These are phyloP conservation scores for Piprites chloris DNA, from an alignment of 2,113 vertebrate species.

Conservation along the genomic window DNA sequence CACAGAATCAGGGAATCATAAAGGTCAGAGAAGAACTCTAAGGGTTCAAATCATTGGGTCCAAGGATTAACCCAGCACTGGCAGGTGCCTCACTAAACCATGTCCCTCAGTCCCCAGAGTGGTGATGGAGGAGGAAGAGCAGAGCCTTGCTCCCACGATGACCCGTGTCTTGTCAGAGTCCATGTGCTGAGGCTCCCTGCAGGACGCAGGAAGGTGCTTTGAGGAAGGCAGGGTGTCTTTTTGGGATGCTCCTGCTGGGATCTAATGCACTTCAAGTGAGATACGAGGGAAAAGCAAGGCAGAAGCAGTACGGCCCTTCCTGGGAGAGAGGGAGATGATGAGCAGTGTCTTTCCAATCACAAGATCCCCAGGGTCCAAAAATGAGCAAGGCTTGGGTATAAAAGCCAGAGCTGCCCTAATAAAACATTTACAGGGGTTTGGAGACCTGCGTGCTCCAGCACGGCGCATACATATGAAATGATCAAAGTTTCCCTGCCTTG, in stretches of 20 bases:
- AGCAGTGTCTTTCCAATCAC: neutral
- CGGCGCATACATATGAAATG: neutral
- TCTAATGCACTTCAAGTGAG: accelerated
- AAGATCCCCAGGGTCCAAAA: neutral
- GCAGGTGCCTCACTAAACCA: neutral
- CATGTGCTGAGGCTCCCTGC: neutral
- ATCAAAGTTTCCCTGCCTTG: neutral
- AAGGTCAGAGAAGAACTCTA: neutral
- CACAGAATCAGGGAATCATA: neutral
- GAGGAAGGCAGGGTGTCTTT: neutral
- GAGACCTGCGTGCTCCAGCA: neutral
- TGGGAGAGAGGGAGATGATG: neutral
- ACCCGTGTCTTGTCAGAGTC: neutral
- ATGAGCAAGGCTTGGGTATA: neutral
- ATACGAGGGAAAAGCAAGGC: neutral
- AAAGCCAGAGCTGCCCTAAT: neutral
- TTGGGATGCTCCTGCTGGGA: neutral
- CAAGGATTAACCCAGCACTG: neutral
- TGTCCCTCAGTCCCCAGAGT: accelerated
- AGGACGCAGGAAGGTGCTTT: neutral
- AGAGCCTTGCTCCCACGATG: neutral
- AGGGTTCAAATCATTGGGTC: neutral
- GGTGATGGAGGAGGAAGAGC: neutral
- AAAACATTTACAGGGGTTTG: conserved; percentile 37
- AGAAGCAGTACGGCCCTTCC: neutral